These are phyloP conservation scores for Rhinolophus ferrumequinum DNA, from an alignment of 2,113 vertebrate species.

Conservation along the genomic window DNA sequence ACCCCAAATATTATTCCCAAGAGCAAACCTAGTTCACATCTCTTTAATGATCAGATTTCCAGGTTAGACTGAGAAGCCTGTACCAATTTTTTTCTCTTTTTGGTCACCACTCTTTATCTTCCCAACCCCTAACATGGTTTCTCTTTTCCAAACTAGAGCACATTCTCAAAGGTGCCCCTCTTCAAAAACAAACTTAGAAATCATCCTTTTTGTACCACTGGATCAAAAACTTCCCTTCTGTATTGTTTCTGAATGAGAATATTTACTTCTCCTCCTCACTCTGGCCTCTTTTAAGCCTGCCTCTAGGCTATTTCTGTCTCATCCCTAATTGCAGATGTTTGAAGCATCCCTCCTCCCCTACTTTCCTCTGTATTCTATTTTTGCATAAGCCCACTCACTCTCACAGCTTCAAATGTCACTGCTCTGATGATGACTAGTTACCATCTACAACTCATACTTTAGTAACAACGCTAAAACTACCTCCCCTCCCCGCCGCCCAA, in stretches of 20 bases:
- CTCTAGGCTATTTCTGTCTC: background rate
- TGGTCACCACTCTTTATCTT: background rate
- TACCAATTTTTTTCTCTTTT: background rate
- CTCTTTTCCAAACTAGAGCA: background rate
- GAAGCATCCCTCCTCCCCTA: background rate
- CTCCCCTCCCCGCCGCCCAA: background rate
- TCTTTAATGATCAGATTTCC: background rate
- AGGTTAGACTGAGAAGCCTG: background rate
- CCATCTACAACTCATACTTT: background rate
- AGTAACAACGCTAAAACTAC: background rate
- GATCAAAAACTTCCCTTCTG: background rate
- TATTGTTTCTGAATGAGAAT: background rate
- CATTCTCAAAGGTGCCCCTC: background rate
- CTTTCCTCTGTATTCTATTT: background rate
- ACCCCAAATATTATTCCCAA: conserved; percentile 5
- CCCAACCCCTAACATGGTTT: background rate
- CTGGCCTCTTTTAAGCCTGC: background rate
- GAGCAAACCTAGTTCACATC: background rate
- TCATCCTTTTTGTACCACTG: background rate
- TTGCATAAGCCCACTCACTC: background rate
- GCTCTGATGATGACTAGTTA: background rate
- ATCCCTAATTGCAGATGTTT: background rate
- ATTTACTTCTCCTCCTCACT: background rate
- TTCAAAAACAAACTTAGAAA: background rate
- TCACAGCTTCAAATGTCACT: background rate